Evolutionary conservation across 2,888 invertebrate genomes (phyloP), one percentile per base, ranked within the genome.

Genomic region (Ectemnius lituratus): DNA sequence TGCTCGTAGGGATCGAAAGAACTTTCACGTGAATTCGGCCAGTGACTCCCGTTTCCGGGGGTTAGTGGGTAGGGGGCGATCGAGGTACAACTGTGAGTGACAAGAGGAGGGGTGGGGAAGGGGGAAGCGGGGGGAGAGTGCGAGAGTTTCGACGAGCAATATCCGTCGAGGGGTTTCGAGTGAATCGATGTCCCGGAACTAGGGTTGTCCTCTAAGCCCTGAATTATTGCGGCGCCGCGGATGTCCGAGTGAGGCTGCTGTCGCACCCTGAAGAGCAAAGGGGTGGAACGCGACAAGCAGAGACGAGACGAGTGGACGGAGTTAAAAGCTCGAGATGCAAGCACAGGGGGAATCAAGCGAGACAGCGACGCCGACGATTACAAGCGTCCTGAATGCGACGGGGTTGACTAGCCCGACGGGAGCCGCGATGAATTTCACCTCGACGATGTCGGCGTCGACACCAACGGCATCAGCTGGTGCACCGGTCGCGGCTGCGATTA

Each of bases 401-500:
- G 82, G 78, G 78, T 69, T 71, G 76, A 83, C 70, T 59, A 78
- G 71, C 58, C 63, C 79, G 49, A 75, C 82, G 49, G 75, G 68
- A n/a, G 16, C n/a, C 16, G 72, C 80, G 65, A 78, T 84, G 81
- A 78, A 75, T 79, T 75, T 87, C 75, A 78, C 82, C 60, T 76
- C 80, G 60, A 76, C 82, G 76, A 84, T 82, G 67, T 83, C 83
- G 57, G 84, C 86, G 27, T 79, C 84, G 63, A 78, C 82, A 69
- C 82, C 85, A 52, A 5, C 52, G 52, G 16, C 16, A 6, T 14
- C 63, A 83, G 82, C 85, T 52, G 84, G 83, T 76, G 81, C 75
- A 6, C 52, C 52, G 70, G 83, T 85, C 67, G 87, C 83, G 75
- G 85, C 82, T 75, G 86, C 86, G 84, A 87, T 88, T 85, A 88